phyloP scores from a whole-genome alignment of 2,888 invertebrate species.

The Netelia melanura region DNA sequence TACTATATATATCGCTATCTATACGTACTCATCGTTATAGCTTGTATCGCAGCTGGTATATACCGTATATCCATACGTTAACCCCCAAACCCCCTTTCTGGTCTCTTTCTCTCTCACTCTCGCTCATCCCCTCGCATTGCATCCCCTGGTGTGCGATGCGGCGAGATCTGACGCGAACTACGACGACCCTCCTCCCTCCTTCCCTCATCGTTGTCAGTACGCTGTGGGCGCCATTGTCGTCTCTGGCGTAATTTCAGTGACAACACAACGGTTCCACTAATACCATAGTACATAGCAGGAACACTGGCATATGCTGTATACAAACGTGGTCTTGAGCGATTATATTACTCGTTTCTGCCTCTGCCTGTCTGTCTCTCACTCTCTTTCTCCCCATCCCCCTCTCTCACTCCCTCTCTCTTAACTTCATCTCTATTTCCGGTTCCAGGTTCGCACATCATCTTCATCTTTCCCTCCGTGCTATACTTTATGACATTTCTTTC shows the following conservation, averaged over 20 bases:
- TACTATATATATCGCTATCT: neutral
- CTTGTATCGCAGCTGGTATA: neutral
- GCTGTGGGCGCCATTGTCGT: slow-evolving; percentile 40
- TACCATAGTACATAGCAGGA: slow-evolving; percentile 7
- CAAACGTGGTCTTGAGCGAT: slow-evolving; percentile 37
- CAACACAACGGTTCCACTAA: slow-evolving; percentile 33
- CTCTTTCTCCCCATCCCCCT: neutral
- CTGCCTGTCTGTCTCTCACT: neutral
- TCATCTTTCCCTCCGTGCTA: neutral
- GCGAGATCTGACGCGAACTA: slow-evolving; percentile 26
- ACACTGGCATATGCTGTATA: slow-evolving; percentile 26
- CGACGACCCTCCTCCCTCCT: slow-evolving; percentile 4
- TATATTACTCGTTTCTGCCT: slow-evolving; percentile 47
- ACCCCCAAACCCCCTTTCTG: neutral
- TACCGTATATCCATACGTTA: neutral
- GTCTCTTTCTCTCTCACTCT: slow-evolving; percentile 2
- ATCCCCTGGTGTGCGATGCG: slow-evolving; percentile 46
- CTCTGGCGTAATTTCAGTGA: slow-evolving; percentile 49
- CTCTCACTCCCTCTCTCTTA: neutral
- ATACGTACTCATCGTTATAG: neutral
- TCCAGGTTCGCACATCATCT: neutral
- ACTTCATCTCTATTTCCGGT: neutral
- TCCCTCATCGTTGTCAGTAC: neutral
- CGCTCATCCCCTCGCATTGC: slow-evolving; percentile 29
- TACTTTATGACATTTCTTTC: neutral